A percentile compares a stretch with the other conserved stretches of the same genome.
These are phyloP conservation scores for Sebastes taczanowskii DNA, from an alignment of 2,797 vertebrate genomes.

Conservation along the genomic window DNA sequence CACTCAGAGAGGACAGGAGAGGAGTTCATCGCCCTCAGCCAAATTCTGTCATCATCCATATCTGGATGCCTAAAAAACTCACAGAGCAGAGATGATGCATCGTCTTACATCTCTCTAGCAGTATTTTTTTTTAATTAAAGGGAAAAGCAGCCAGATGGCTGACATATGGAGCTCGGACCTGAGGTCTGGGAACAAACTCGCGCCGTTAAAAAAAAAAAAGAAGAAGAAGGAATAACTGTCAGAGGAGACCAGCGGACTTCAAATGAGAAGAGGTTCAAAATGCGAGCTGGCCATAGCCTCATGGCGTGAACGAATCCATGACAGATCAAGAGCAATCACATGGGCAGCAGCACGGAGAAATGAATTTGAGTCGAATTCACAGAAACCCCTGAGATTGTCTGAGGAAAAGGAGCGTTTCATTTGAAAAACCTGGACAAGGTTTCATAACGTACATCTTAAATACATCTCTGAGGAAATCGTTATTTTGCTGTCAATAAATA, in stretches of 20 bases:
- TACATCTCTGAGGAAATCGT: constrained; percentile 14
- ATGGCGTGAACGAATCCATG: constrained; percentile 59
- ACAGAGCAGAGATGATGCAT: constrained; percentile 1
- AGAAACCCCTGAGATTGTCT: constrained; percentile 28
- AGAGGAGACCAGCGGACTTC: constrained; percentile 54
- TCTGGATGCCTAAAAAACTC: constrained; percentile 26
- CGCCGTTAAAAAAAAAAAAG: constrained; percentile 23
- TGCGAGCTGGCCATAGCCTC: constrained; percentile 50
- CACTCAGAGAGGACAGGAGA: not conserved
- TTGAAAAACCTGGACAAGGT: constrained; percentile 35
- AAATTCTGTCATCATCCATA: constrained; percentile 12
- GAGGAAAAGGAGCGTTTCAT: constrained; percentile 45
- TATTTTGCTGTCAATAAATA: constrained; percentile 20
- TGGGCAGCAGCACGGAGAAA: constrained; percentile 50
- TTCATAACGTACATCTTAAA: constrained; percentile 32
- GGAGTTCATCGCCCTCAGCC: constrained; percentile 16
- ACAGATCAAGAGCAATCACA: constrained; percentile 70
- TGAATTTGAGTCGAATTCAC: constrained; percentile 39
- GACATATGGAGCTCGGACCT: constrained; percentile 38
- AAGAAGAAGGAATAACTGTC: constrained; percentile 41
- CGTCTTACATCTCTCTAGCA: constrained; percentile 7
- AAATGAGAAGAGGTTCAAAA: constrained; percentile 60
- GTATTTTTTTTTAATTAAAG: constrained; percentile 50
- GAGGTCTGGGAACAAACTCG: constrained; percentile 48
- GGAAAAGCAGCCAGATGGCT: constrained; percentile 45